Evolutionary conservation across 2,888 invertebrate species (phyloP), one percentile per base, ranked within the genome.

Genomic region (Carterocephalus palaemon): DNA sequence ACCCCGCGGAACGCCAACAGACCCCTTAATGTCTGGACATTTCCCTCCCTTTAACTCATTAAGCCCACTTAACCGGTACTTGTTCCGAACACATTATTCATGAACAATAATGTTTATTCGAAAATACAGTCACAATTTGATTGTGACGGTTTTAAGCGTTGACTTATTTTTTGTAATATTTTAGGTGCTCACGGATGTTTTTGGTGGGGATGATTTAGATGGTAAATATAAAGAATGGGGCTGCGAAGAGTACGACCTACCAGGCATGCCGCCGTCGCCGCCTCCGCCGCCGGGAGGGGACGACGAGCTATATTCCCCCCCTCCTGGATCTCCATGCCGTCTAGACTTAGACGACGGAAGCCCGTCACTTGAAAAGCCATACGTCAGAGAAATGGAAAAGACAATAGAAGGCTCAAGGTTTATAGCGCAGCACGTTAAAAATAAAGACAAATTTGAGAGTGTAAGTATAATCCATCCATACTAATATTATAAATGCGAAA

Each of bases 381-480:
- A 90, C 61, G 90, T 94, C 57, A 90, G 93, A 74, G 95, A 95
- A 83, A 93, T 95, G 90, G 96, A 96, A 82, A 95, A 95, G 81
- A 95, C 96, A 66, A 92, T 96, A 80, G 95, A 95, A 74, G 95
- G 96, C 63, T 95, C 96, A 57, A 92, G 94, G 69, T 97, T 97
- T 83, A 96, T 97, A 87, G 96, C 96, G 71, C 97, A 97, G 85
- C 97, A 97, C 79, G 95, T 96, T 78, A 94, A 92, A 83, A 97
- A 97, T 88, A 95, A 96, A 86, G 96, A 97, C 85, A 94, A 94
- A 78, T 97, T 96, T 80, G 96, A 95, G 82, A 95, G 93, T 82
- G 96, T 96, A 89, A 93, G 95, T 92, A 70, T 41, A 28, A 32
- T 26, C n/a, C 4, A 6, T n/a, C n/a, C n/a, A n/a, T n/a, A n/a